These are phyloP conservation scores for Drosophila santomea DNA, from an alignment of 1,140 invertebrate genomes.

Conservation along the genomic window DNA sequence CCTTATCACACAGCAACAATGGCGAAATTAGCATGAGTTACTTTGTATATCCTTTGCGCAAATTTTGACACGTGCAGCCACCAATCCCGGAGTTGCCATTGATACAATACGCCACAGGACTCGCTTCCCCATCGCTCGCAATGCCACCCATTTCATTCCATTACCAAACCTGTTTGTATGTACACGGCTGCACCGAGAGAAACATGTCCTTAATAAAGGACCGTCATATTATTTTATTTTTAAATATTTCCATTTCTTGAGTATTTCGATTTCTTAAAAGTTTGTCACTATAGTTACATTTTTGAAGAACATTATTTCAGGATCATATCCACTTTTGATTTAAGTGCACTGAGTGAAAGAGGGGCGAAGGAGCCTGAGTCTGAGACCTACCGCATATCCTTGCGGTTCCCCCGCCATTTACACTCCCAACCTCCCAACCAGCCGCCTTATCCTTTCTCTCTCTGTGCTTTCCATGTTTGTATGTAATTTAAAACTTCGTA, in stretches of 20 bases:
- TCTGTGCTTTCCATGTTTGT: constrained; percentile 26
- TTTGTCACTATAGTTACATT: background rate
- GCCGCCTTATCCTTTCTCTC: background rate
- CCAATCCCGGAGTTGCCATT: constrained; percentile 58
- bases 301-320: background rate
- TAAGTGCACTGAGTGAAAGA: background rate
- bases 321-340: too few relatives aligned
- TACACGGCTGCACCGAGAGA: constrained; percentile 17
- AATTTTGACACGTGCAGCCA: constrained; percentile 73
- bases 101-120: constrained; percentile 64
- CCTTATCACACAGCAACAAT: constrained; percentile 55
- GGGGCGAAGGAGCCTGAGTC: background rate
- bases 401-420: constrained; percentile 22
- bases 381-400: constrained; percentile 36
- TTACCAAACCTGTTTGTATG: constrained; percentile 19
- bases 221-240: too few relatives aligned
- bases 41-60: constrained; percentile 77
- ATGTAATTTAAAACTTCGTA: constrained; percentile 81
- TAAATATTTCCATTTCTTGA: too few relatives aligned
- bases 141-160: constrained; percentile 14
- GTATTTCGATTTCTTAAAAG: too few relatives aligned
- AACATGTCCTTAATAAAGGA: background rate
- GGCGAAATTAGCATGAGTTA: constrained; percentile 73
- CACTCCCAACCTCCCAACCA: background rate
- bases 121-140: constrained; percentile 24